Conservation (phyloP, 2,888 invertebrate species). For the Epistrophe eligans region DNA sequence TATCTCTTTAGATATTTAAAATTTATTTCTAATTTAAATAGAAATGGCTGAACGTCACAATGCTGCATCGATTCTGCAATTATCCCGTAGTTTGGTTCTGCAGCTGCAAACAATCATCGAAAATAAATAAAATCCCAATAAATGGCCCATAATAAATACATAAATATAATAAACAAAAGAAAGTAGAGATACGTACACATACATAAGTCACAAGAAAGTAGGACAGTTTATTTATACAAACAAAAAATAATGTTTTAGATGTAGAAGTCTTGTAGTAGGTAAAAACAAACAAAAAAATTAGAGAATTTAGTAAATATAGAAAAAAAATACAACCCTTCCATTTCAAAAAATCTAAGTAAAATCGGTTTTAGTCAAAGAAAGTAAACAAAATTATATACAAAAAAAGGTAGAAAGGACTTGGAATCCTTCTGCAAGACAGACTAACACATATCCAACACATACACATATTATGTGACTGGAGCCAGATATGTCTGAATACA, state of each 20-base stretch:
- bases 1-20: not conserved
- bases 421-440: conserved; percentile 45
- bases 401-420: conserved; percentile 27
- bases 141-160: too few relatives aligned
- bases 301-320: conserved; percentile 27
- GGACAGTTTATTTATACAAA: conserved; percentile 44
- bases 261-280: conserved; percentile 57
- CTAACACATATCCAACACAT: conserved; percentile 72
- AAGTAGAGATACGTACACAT: not conserved
- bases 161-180: not conserved
- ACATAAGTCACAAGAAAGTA: conserved; percentile 37
- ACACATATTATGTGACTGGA: conserved; percentile 67
- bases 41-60: conserved; percentile 99
- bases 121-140: conserved; percentile 89
- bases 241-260: conserved; percentile 26
- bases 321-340: conserved; percentile 41
- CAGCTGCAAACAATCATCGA: conserved; percentile 96
- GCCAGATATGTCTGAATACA: conserved; percentile 56
- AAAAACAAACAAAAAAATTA: conserved; percentile 41
- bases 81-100: conserved; percentile 93
- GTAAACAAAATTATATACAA: conserved; percentile 3
- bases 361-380: conserved; percentile 21
- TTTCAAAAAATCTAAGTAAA: conserved; percentile 15
- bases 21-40: conserved; percentile 84
- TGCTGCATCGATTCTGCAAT: conserved; percentile 90